Evolutionary conservation across 1,140 invertebrate genomes (phyloP).

Genomic region (Calosoma granatense): DNA sequence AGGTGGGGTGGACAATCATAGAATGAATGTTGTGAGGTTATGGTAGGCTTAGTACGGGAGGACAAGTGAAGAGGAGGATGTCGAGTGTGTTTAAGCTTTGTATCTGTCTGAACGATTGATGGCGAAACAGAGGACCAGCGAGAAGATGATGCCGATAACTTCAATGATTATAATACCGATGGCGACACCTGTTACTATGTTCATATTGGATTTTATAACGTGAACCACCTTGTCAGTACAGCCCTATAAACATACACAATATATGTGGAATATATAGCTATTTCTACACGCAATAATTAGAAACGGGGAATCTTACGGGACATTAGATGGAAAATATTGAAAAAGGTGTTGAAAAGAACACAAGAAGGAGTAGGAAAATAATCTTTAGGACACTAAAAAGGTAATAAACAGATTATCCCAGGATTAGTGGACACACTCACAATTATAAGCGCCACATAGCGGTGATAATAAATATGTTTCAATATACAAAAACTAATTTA

Average conservation of each 20-base stretch:
- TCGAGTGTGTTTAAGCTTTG: conserved; percentile 62
- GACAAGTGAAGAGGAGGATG: too few relatives aligned
- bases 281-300: too few relatives aligned
- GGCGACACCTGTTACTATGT: conserved; percentile 51
- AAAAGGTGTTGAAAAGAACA: conserved; percentile 29
- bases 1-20: too few relatives aligned
- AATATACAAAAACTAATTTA: too few relatives aligned
- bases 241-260: conserved; percentile 44
- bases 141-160: conserved; percentile 65
- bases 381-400: too few relatives aligned
- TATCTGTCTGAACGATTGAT: conserved; percentile 55
- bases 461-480: too few relatives aligned
- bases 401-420: too few relatives aligned
- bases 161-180: conserved; percentile 56
- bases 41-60: too few relatives aligned
- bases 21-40: too few relatives aligned
- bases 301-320: conserved; percentile 4
- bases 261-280: too few relatives aligned
- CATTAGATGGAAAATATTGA: conserved; percentile 26
- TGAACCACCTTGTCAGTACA: conserved; percentile 60
- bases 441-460: too few relatives aligned
- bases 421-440: too few relatives aligned
- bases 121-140: conserved; percentile 67
- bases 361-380: conserved; percentile 28
- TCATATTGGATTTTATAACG: conserved; percentile 46